Conservation (phyloP, 2,113 vertebrate genomes). For the Indri indri region DNA sequence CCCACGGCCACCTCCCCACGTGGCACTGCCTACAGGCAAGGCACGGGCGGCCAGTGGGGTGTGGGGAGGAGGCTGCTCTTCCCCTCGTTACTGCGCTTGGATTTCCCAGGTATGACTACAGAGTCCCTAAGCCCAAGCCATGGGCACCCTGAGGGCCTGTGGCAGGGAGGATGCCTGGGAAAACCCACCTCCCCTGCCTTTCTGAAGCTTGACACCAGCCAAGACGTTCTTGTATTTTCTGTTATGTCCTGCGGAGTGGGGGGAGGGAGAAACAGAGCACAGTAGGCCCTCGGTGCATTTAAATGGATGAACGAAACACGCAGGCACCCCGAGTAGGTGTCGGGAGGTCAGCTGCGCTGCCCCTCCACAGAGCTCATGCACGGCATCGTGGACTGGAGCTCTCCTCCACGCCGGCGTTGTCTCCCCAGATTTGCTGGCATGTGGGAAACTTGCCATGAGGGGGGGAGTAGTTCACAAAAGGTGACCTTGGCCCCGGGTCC, state of each 20-base stretch:
- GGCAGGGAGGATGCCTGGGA: background rate
- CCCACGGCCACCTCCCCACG: background rate
- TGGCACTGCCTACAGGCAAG: background rate
- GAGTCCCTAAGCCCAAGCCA: background rate
- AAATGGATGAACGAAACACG: background rate
- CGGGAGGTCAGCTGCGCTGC: background rate
- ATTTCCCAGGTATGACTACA: background rate
- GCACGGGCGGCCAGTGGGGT: background rate
- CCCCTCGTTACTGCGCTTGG: background rate
- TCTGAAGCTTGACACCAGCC: background rate
- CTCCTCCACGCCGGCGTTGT: conserved; percentile 25
- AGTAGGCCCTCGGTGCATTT: background rate
- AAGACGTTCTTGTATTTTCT: background rate
- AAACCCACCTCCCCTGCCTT: background rate
- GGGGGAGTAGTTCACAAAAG: background rate
- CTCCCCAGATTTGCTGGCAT: background rate
- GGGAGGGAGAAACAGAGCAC: background rate
- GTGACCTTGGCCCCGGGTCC: conserved; percentile 19
- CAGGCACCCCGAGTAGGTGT: background rate
- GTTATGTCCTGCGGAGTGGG: rapidly evolving
- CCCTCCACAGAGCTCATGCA: background rate
- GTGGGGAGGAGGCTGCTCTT: background rate
- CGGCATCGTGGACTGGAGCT: background rate
- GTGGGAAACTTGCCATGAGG: conserved; percentile 20
- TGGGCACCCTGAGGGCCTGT: background rate